Conservation (phyloP, 2,113 vertebrate species). For the Cairina moschata region DNA sequence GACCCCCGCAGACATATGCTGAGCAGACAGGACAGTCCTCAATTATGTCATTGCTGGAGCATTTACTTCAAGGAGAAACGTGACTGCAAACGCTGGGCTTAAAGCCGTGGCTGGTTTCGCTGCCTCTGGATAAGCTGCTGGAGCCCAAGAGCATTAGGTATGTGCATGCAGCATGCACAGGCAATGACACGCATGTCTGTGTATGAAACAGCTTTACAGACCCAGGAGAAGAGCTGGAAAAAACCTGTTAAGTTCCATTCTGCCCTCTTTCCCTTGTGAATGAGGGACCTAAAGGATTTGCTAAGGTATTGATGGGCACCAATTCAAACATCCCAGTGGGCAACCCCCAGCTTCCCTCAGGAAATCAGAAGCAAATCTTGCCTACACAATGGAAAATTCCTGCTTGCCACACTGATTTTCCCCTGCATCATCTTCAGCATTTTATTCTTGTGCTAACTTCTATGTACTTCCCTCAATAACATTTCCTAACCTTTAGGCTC, state of each 20-base stretch:
- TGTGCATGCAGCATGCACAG: neutral
- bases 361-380: slow-evolving; percentile 8
- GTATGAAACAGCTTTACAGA: neutral
- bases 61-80: slow-evolving; percentile 45
- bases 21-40: slow-evolving; percentile 37
- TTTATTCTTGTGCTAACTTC: neutral
- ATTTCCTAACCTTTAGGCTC: neutral
- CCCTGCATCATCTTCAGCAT: neutral
- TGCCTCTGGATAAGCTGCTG: neutral
- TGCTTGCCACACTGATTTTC: slow-evolving; percentile 23
- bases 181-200: neutral
- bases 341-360: neutral
- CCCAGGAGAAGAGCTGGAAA: neutral
- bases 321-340: neutral
- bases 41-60: slow-evolving; percentile 55
- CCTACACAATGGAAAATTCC: slow-evolving; percentile 2
- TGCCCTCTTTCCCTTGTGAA: neutral
- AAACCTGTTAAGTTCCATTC: neutral
- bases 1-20: slow-evolving; percentile 31
- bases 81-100: neutral
- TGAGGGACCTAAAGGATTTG: slow-evolving; percentile 1
- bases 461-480: neutral
- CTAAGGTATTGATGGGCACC: neutral
- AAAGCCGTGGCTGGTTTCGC: neutral
- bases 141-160: neutral